These are phyloP conservation scores for Malurus splendens DNA, from an alignment of 2,797 vertebrate genomes.

Conservation along the genomic window DNA sequence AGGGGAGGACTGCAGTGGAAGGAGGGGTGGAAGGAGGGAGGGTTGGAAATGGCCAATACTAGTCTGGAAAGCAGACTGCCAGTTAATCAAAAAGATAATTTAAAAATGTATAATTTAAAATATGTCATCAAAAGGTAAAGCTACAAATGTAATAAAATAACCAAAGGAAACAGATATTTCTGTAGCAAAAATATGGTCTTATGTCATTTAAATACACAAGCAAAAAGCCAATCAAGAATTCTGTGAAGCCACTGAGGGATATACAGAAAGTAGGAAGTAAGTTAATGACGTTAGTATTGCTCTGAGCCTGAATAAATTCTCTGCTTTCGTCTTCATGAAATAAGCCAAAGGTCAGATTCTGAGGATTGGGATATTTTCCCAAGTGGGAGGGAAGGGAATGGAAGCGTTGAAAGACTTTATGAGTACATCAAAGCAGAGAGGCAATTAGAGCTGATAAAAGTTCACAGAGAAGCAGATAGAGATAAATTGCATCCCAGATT, in stretches of 20 bases:
- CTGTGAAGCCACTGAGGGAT: conserved; percentile 43
- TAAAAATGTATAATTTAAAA: background rate
- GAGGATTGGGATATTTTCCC: conserved; percentile 54
- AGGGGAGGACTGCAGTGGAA: background rate
- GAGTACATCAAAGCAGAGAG: conserved; percentile 59
- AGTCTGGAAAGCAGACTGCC: background rate
- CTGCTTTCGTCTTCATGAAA: conserved; percentile 55
- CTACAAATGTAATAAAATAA: background rate
- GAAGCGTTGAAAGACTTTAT: conserved; percentile 45
- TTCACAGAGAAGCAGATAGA: conserved; percentile 43
- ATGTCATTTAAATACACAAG: conserved; percentile 43
- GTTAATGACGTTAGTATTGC: conserved; percentile 59
- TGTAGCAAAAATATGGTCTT: conserved; percentile 10
- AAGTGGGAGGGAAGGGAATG: conserved; percentile 56
- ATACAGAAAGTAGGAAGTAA: conserved; percentile 52
- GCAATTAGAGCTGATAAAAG: conserved; percentile 59
- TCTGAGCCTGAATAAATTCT: conserved; percentile 66
- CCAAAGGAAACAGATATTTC: background rate
- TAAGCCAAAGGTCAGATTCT: conserved; percentile 59
- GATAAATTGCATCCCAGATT: conserved; percentile 18
- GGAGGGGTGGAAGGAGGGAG: background rate
- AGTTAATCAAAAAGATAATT: background rate
- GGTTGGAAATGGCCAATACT: background rate
- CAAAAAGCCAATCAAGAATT: conserved; percentile 38
- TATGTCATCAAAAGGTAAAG: background rate